Percentiles rank a stretch among this genome's conserved stretches.
Evolutionary conservation across 1,140 invertebrate species (phyloP).

Genomic region (Cylas formicarius): DNA sequence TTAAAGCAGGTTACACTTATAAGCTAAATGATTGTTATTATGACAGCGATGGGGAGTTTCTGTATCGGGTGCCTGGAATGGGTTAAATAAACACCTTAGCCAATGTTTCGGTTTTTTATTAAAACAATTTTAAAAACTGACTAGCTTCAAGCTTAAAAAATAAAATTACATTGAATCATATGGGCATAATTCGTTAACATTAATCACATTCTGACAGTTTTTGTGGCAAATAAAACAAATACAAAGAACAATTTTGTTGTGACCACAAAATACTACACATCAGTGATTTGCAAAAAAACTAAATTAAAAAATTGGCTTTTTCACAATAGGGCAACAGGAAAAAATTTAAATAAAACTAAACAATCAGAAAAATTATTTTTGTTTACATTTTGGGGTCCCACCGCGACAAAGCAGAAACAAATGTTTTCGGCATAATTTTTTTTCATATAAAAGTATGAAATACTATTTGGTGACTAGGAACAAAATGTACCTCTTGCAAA

Average conservation of each 20-base stretch:
- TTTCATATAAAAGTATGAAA: too few relatives aligned
- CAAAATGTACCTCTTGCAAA: too few relatives aligned
- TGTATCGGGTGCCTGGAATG: slow-evolving; percentile 66
- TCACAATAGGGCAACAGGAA: too few relatives aligned
- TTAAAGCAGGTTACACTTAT: slow-evolving; percentile 55
- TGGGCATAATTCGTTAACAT: too few relatives aligned
- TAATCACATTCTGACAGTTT: too few relatives aligned
- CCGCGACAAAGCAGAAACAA: too few relatives aligned
- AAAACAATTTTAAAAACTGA: slow-evolving; percentile 14
- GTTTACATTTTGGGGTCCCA: too few relatives aligned
- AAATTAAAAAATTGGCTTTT: not conserved
- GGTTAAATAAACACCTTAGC: slow-evolving; percentile 17
- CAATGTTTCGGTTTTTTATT: slow-evolving; percentile 12
- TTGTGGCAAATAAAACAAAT: slow-evolving; percentile 8
- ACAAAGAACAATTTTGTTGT: not conserved
- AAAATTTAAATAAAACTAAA: too few relatives aligned
- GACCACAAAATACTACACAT: slow-evolving; percentile 4
- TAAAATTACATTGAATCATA: slow-evolving; percentile 5
- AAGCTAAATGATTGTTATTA: slow-evolving; percentile 69
- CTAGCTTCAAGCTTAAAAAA: slow-evolving; percentile 14
- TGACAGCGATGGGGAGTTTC: slow-evolving; percentile 66
- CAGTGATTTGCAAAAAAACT: not conserved
- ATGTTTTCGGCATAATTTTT: too few relatives aligned
- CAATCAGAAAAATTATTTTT: too few relatives aligned
- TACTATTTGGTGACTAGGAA: too few relatives aligned